Percentiles rank a stretch among this genome's conserved stretches.
phyloP scores from a whole-genome alignment of 2,113 vertebrate genomes.

The Dasyurus viverrinus region DNA sequence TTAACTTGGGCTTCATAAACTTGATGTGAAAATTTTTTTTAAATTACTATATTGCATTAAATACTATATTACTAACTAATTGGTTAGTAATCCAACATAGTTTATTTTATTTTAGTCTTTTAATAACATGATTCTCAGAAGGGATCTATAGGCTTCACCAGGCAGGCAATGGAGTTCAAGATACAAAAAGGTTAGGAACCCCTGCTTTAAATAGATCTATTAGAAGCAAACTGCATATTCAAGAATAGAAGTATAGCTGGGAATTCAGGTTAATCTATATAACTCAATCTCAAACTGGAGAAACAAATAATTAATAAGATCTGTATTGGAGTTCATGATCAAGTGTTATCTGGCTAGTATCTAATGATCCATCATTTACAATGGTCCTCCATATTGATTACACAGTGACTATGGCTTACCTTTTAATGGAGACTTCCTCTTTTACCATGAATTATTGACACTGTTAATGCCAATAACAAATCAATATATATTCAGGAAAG shows the following conservation, averaged over 20 bases:
- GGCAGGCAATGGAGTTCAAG: background rate
- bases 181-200: background rate
- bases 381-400: constrained; percentile 59
- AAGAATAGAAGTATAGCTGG: constrained; percentile 41
- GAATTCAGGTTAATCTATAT: constrained; percentile 13
- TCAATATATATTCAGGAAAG: constrained; percentile 61
- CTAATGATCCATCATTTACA: constrained; percentile 64
- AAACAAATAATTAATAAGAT: constrained; percentile 69
- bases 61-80: too few relatives aligned
- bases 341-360: constrained; percentile 65
- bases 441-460: constrained; percentile 73
- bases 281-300: constrained; percentile 50
- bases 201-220: constrained; percentile 43
- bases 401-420: constrained; percentile 49
- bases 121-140: background rate
- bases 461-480: constrained; percentile 65
- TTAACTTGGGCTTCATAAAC: background rate
- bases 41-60: background rate
- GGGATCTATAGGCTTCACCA: background rate
- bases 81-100: background rate
- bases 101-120: background rate
- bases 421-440: constrained; percentile 57
- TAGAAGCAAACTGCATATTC: constrained; percentile 30
- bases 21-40: background rate
- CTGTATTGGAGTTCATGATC: constrained; percentile 32